phyloP scores from a whole-genome alignment of 2,113 vertebrate genomes.

The Eonycteris spelaea region DNA sequence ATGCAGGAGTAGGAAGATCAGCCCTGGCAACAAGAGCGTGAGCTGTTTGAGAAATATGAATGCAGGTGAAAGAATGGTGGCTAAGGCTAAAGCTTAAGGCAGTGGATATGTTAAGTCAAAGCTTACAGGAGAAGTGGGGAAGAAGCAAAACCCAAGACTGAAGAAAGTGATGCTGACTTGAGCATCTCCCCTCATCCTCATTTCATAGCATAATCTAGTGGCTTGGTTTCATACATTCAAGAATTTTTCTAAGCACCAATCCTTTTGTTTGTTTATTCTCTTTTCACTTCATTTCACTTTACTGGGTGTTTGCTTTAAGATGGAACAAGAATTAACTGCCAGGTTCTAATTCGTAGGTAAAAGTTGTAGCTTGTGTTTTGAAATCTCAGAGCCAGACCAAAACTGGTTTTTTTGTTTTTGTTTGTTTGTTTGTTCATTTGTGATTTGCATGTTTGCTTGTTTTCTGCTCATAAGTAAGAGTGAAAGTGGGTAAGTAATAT shows the following conservation, averaged over 20 bases:
- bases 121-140: rapidly evolving
- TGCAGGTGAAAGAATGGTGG: not conserved
- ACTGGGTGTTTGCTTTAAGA: not conserved
- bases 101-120: not conserved
- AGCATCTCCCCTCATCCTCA: rapidly evolving
- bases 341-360: not conserved
- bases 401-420: not conserved
- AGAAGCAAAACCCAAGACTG: not conserved
- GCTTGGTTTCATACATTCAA: not conserved
- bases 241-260: not conserved
- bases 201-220: not conserved
- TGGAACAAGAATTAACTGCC: not conserved
- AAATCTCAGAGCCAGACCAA: not conserved
- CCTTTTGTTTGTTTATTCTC: not conserved
- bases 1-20: not conserved
- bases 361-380: not conserved
- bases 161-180: not conserved
- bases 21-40: not conserved
- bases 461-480: slow-evolving; percentile 30
- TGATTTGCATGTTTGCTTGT: slow-evolving; percentile 36
- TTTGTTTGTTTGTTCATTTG: not conserved
- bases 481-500: slow-evolving; percentile 32
- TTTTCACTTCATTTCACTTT: not conserved
- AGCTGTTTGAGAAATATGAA: not conserved
- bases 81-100: not conserved